Evolutionary conservation across 2,888 invertebrate species (phyloP), one percentile per base, ranked within the genome.

Genomic region (Cartodere bifasciata): DNA sequence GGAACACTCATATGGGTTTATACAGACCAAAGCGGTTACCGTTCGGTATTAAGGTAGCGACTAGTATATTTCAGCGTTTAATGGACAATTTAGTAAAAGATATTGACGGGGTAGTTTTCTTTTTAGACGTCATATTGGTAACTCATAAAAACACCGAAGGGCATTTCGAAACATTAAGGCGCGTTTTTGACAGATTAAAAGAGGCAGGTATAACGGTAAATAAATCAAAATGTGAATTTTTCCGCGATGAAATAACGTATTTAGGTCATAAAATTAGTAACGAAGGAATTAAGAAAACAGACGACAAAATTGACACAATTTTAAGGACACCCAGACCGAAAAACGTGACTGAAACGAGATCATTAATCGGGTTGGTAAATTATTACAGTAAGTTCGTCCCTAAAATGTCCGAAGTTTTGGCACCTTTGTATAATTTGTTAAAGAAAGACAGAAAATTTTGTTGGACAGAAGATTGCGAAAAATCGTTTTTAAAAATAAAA

Each of bases 171-270:
- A 43, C 41, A 14, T 35, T 52, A 11, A 32, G 40, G 22, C 16
- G 27, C 15, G 48, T 53, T 7, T 39, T 52, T 2, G 22, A 28
- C 3, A 45, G 36, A 17, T 42, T 39, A 10, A 31, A 17, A 10
- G 35, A 47, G 3, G 41, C 45, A 21, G 49, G 48, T 4, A 40
- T 49, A 11, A 50, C 40, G 5, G 37, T 54, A 7, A 45, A 48
- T 11, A 27, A 28, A 16, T 36, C 44, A 10, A 57, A 57, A 34
- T 56, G 54, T 42, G 28, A 37, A 6, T 53, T 58, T 34, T 52
- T 49, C 15, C 33, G 48, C 35, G 29, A 47, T 1, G 36, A 49
- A 34, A 38, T 54, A 10, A 37, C 42, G 6, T 57, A 53, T 42
- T 39, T 60, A 10, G 50, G 52, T 2, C 39, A 39, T 23, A 31